phyloP scores from a whole-genome alignment of 2,797 vertebrate species.

The Trachurus trachurus region DNA sequence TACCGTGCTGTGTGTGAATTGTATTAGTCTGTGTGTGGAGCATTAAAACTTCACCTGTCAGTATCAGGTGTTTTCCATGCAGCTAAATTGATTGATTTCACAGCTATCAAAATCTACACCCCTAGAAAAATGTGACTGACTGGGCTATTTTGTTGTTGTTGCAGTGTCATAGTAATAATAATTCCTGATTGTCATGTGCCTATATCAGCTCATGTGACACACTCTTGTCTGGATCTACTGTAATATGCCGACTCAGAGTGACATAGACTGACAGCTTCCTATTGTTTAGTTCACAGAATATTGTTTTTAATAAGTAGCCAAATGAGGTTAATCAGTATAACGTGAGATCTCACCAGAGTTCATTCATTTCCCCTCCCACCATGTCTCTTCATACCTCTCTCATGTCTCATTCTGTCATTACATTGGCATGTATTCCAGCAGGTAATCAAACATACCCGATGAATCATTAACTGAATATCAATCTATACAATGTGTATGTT shows the following conservation, averaged over 20 bases:
- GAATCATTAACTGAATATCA: conserved; percentile 42
- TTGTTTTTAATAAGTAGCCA: neutral
- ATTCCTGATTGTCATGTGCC: neutral
- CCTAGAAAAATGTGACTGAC: neutral
- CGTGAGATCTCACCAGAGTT: conserved; percentile 21
- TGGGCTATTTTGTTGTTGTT: neutral
- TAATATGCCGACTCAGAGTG: neutral
- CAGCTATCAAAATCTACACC: neutral
- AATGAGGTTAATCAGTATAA: neutral
- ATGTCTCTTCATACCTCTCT: neutral
- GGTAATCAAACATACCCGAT: conserved; percentile 24
- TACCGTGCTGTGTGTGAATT: no score
- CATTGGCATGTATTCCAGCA: conserved; percentile 10
- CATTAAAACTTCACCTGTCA: neutral
- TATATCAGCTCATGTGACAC: neutral
- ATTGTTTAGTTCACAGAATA: neutral
- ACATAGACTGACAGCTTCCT: neutral
- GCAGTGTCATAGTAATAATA: neutral
- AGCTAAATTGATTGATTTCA: neutral
- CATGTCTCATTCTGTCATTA: neutral
- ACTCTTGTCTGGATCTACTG: neutral
- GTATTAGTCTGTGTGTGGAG: no score
- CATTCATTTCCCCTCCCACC: conserved; percentile 9
- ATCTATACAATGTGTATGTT: conserved; percentile 1
- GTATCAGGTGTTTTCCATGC: neutral